Conservation (phyloP, 2,888 invertebrate genomes). For the Tiliacea citrago region DNA sequence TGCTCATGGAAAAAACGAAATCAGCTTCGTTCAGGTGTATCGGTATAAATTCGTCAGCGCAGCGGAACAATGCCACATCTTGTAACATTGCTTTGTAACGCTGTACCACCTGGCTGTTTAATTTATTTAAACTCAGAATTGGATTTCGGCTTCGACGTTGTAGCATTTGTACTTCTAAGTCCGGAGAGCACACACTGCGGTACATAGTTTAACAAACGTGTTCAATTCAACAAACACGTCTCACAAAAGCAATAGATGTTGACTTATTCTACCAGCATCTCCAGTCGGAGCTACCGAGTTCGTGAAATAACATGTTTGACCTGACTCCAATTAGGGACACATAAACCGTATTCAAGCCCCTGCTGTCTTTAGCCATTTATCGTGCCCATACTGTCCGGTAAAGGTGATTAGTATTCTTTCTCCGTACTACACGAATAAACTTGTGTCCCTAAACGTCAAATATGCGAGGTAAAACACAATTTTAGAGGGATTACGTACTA, state of each 20-base stretch:
- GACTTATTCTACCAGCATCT: slow-evolving; percentile 47
- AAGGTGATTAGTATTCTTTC: slow-evolving; percentile 63
- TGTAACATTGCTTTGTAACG: slow-evolving; percentile 41
- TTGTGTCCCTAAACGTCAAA: slow-evolving; percentile 60
- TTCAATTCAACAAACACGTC: slow-evolving; percentile 49
- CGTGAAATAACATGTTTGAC: slow-evolving; percentile 50
- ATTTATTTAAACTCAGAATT: slow-evolving; percentile 53
- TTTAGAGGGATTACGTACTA: slow-evolving; percentile 56
- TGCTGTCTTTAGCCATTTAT: slow-evolving; percentile 32
- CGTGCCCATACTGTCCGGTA: slow-evolving; percentile 36
- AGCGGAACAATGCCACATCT: slow-evolving; percentile 37
- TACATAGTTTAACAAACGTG: slow-evolving; percentile 53
- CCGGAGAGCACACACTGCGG: slow-evolving; percentile 40
- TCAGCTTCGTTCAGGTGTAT: slow-evolving; percentile 52
- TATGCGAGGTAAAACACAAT: slow-evolving; percentile 58
- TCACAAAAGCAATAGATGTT: slow-evolving; percentile 49
- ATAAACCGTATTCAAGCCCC: slow-evolving; percentile 46
- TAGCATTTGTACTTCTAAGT: slow-evolving; percentile 39
- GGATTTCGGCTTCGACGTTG: slow-evolving; percentile 31
- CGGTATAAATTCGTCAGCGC: slow-evolving; percentile 50
- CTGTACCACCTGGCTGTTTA: slow-evolving; percentile 25
- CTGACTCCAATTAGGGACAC: slow-evolving; percentile 40
- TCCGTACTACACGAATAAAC: slow-evolving; percentile 51
- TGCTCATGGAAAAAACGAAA: slow-evolving; percentile 49
- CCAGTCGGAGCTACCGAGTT: slow-evolving; percentile 24